Evolutionary conservation across 2,113 vertebrate species (phyloP).

Genomic region (Phalacrocorax brasilianus): DNA sequence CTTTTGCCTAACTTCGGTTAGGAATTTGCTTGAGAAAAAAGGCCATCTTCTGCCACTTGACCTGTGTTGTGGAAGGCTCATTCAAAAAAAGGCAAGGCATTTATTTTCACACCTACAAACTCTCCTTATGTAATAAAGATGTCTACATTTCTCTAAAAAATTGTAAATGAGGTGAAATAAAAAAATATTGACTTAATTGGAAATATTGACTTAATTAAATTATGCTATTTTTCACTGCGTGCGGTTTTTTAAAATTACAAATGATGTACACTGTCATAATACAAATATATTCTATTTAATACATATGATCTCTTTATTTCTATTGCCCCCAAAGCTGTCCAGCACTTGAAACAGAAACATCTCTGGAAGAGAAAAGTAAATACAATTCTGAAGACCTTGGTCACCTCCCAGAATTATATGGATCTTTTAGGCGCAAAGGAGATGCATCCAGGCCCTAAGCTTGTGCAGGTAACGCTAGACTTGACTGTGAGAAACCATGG

Average conservation of each 20-base stretch:
- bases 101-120: background rate
- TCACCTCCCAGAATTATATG: background rate
- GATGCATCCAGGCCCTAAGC: background rate
- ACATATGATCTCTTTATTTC: background rate
- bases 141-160: background rate
- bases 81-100: background rate
- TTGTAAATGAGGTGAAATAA: background rate
- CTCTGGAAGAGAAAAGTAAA: background rate
- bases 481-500: background rate
- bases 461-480: background rate
- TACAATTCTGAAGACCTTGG: background rate
- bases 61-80: background rate
- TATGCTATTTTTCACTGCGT: background rate
- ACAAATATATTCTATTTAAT: background rate
- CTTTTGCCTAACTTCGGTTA: background rate
- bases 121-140: background rate
- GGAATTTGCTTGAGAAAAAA: background rate
- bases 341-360: background rate
- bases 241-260: background rate
- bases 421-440: background rate
- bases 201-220: background rate
- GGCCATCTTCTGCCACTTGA: background rate
- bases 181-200: background rate
- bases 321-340: background rate
- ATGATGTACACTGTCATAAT: background rate